Conservation (phyloP, 2,888 invertebrate genomes). For the Phymatocera aterrima region DNA sequence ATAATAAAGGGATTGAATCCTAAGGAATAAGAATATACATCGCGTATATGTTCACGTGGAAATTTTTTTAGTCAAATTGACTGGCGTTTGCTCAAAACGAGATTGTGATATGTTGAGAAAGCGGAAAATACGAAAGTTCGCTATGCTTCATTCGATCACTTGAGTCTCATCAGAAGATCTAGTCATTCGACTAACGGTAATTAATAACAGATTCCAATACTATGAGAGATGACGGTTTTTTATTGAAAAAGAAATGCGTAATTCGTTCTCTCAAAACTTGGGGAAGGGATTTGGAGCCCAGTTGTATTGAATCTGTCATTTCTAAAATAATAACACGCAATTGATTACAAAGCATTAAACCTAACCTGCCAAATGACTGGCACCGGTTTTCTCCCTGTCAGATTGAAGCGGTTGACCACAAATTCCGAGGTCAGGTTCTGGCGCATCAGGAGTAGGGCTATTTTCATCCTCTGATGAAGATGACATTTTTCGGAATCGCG, state of each 20-base stretch:
- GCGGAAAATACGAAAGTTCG: neutral
- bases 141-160: neutral
- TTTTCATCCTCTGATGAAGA: slow-evolving; percentile 41
- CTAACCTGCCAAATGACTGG: slow-evolving; percentile 59
- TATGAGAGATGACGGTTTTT: neutral
- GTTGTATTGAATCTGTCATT: slow-evolving; percentile 23
- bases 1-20: neutral
- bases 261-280: neutral
- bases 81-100: neutral
- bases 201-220: neutral
- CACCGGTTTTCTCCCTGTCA: slow-evolving; percentile 37
- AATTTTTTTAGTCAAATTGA: neutral
- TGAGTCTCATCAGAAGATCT: neutral
- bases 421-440: slow-evolving; percentile 40
- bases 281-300: neutral
- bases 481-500: slow-evolving; percentile 38
- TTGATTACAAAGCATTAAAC: slow-evolving; percentile 45
- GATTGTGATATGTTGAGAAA: neutral
- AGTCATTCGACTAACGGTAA: neutral
- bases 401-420: slow-evolving; percentile 17
- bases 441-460: neutral
- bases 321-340: slow-evolving; percentile 11
- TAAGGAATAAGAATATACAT: neutral
- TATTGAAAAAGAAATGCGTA: neutral
- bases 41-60: neutral